Evolutionary conservation across 2,113 vertebrate species (phyloP), one percentile per base, ranked within the genome.

Genomic region (Burhinus bistriatus): DNA sequence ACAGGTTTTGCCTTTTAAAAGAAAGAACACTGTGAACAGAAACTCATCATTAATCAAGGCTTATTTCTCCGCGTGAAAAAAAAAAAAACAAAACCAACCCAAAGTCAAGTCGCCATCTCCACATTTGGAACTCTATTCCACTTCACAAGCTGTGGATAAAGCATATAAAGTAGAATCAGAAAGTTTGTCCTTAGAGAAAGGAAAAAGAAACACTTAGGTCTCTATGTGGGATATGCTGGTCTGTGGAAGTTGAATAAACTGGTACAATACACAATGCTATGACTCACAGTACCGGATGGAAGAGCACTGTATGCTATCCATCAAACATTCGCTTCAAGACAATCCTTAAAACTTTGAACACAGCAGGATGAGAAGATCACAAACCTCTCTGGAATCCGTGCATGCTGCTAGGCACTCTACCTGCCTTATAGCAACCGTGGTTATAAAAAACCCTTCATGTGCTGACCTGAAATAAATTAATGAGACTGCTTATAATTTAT

Each of bases 291-390:
- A 93, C 96, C 19, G 65, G 62, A 54, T 93, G 89, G 93, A 90
- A 95, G 87, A 97, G 83, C 94, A 36, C 78, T 89, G 61, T 96
- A 52, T 86, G 81, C 82, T 70, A 93, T 93, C 96, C 94, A 92
- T 98, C 97, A 98, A 92, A 94, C 91, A 91, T n/a, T 87, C 3
- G 18, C 94, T 96, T 94, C 96, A 92, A 96, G 96, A 95, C 95
- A 97, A 95, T 82, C 75, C 84, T 71, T 64, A 64, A 95, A 95
- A 93, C 96, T 97, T 96, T 97, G 93, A 96, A 95, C 96, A 95
- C 97, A 97, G 96, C 95, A 95, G 96, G 97, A 97, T 93, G 85
- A 91, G 94, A 88, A 93, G 96, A 97, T 95, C 96, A 89, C 52
- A 95, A 93, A 87, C 78, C 51, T 83, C 75, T 75, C 65, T 77